Percentiles rank a stretch among this genome's conserved stretches.
Conservation (phyloP, 2,888 invertebrate species). For the Andricus quercusramuli region DNA sequence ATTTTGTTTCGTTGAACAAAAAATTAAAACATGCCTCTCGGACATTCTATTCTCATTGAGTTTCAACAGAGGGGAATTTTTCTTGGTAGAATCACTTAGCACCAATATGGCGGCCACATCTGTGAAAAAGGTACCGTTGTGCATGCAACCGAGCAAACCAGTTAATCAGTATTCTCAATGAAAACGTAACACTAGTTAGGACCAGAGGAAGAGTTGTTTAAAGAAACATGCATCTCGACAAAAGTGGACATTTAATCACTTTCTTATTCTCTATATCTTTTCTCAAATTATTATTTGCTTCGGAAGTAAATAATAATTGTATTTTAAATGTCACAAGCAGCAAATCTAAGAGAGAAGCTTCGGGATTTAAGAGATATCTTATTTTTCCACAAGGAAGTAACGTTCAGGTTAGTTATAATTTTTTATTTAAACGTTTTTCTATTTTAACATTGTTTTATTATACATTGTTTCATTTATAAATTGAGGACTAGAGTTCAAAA, state of each 20-base stretch:
- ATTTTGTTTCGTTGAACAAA: too few species aligned
- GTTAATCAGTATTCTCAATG: slow-evolving; percentile 21
- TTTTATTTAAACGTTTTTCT: neutral
- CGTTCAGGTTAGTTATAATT: slow-evolving; percentile 80
- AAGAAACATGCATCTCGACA: neutral
- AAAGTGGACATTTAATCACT: neutral
- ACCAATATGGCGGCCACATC: neutral
- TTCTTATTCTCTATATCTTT: neutral
- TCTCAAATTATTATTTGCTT: slow-evolving; percentile 29
- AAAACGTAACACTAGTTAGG: slow-evolving; percentile 10
- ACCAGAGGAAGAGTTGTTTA: neutral
- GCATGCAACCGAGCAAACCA: neutral
- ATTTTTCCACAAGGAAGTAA: slow-evolving; percentile 84
- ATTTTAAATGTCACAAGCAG: slow-evolving; percentile 45
- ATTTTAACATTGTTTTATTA: slow-evolving; percentile 52
- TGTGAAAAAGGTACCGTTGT: slow-evolving; percentile 24
- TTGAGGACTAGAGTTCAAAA: too few species aligned
- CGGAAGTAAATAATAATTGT: slow-evolving; percentile 22
- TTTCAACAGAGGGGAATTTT: neutral
- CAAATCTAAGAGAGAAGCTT: slow-evolving; percentile 57
- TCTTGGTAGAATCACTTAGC: slow-evolving; percentile 12
- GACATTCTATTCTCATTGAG: neutral
- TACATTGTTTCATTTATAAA: too few species aligned
- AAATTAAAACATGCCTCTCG: neutral
- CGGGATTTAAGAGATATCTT: slow-evolving; percentile 79